Evolutionary conservation across 2,888 invertebrate species (phyloP).

Genomic region (Pantelozetes paolii): DNA sequence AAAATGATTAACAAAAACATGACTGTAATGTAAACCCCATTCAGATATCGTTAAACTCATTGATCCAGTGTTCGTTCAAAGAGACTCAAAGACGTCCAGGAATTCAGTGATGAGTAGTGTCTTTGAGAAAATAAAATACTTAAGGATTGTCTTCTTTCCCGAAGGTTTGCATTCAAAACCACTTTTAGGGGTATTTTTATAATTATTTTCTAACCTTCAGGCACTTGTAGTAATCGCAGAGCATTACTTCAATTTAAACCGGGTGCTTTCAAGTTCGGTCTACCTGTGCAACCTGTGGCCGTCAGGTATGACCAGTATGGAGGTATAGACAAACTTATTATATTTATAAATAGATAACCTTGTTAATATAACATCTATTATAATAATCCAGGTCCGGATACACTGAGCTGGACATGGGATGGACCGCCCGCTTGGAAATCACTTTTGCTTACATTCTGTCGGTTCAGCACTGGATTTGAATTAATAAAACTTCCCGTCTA

Average conservation of each 20-base stretch:
- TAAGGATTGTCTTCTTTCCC: slow-evolving; percentile 83
- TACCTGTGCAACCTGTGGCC: slow-evolving; percentile 90
- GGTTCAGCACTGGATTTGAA: slow-evolving; percentile 41
- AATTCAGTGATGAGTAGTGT: slow-evolving; percentile 82
- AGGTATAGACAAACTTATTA: slow-evolving; percentile 5
- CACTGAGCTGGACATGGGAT: slow-evolving; percentile 56
- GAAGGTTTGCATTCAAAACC: slow-evolving; percentile 62
- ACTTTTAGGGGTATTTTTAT: background rate
- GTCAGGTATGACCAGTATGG: slow-evolving; percentile 65
- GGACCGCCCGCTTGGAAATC: slow-evolving; percentile 74
- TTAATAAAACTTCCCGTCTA: slow-evolving; percentile 88
- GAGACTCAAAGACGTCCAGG: slow-evolving; percentile 86
- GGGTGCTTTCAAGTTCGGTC: slow-evolving; percentile 91
- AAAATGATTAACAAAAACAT: background rate
- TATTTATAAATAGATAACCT: slow-evolving; percentile 1
- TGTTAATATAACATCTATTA: too few species aligned
- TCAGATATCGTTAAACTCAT: slow-evolving; percentile 84
- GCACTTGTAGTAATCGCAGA: slow-evolving; percentile 85
- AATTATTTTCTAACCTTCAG: background rate
- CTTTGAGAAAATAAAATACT: slow-evolving; percentile 75
- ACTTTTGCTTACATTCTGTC: slow-evolving; percentile 41
- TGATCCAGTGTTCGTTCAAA: slow-evolving; percentile 88
- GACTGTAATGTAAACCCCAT: too few species aligned
- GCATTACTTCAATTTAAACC: slow-evolving; percentile 60
- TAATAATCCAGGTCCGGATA: slow-evolving; percentile 52